Evolutionary conservation across 2,113 vertebrate genomes (phyloP).

Genomic region (Numida meleagris): DNA sequence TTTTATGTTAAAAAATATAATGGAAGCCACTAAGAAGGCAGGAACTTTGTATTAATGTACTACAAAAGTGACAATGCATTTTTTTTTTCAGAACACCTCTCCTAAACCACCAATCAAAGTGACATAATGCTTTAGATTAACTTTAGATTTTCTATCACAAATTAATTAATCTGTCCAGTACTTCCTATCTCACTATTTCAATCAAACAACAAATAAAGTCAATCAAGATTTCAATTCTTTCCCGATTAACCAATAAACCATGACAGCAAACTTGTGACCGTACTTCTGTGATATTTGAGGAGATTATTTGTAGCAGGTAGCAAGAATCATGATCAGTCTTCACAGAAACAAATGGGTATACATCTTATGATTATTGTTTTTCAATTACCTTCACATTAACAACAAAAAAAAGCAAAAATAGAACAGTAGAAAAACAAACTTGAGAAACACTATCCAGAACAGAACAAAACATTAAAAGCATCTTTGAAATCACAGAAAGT

Average conservation of each 20-base stretch:
- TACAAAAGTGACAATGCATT: conserved; percentile 42
- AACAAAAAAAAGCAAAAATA: not conserved
- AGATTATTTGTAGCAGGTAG: conserved; percentile 46
- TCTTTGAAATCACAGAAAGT: not conserved
- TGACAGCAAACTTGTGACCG: conserved; percentile 53
- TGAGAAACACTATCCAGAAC: not conserved
- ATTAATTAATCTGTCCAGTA: conserved; percentile 93
- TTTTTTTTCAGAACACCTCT: conserved; percentile 48
- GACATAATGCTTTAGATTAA: conserved; percentile 84
- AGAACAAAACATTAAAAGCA: not conserved
- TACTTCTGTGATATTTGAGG: conserved; percentile 27
- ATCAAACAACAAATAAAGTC: conserved; percentile 91
- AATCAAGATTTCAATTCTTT: conserved; percentile 93
- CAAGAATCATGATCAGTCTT: not conserved
- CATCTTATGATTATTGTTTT: not conserved
- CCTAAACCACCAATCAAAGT: conserved; percentile 87
- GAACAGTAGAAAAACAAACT: not conserved
- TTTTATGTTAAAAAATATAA: conserved; percentile 36
- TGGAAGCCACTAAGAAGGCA: conserved; percentile 48
- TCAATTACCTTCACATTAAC: not conserved
- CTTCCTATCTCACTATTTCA: conserved; percentile 88
- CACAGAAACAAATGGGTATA: conserved; percentile 3
- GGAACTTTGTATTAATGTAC: conserved; percentile 28
- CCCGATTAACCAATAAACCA: conserved; percentile 84
- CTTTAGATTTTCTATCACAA: conserved; percentile 85